Evolutionary conservation across 1,140 invertebrate genomes (phyloP), one percentile per base, ranked within the genome.

Genomic region (Drosophila sulfurigaster): DNA sequence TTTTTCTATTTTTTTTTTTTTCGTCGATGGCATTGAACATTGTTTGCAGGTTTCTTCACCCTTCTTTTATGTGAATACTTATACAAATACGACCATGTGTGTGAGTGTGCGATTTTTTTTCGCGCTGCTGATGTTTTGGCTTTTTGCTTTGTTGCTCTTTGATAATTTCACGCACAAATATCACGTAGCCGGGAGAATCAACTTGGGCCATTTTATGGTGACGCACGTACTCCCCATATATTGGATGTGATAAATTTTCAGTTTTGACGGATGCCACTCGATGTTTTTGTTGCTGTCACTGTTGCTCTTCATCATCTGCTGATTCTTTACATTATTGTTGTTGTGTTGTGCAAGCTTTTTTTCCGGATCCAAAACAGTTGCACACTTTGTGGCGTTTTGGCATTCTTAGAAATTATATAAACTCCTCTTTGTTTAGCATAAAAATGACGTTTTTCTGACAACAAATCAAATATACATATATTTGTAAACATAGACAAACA

Each of bases 11-110:
- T 74, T 73, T 80, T 71, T 74, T 80, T 76, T 81, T 74, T 77
- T 82, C 56, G 52, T 58, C 38, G 69, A 72, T 87, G 83, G 83
- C 83, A 87, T 87, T 87, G 83, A 87, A 89, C 80, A 81, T 70
- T 78, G 80, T 75, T 83, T 86, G 80, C 80, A 80, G 80, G 83
- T 88, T 87, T 87, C 87, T 87, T 87, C 83, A 87, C 83, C 83
- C 83, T 83, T 87, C 85, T 81, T 77, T 74, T 45, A 70, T 46
- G 35, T 38, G 7, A 56, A 41, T 75, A 78, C 32, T 58, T 20
- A 57, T 35, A 51, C 16, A 57, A 46, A 48, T 56, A n/a, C 35
- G 1, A 38, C 38, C 7, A 35, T 58, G 46, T 13, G 35, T 35
- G 15, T 43, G 58, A 51, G 20, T 69, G 56, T 41, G 63, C 15